Conservation (phyloP, 2,888 invertebrate genomes). For the Encarsia formosa region DNA sequence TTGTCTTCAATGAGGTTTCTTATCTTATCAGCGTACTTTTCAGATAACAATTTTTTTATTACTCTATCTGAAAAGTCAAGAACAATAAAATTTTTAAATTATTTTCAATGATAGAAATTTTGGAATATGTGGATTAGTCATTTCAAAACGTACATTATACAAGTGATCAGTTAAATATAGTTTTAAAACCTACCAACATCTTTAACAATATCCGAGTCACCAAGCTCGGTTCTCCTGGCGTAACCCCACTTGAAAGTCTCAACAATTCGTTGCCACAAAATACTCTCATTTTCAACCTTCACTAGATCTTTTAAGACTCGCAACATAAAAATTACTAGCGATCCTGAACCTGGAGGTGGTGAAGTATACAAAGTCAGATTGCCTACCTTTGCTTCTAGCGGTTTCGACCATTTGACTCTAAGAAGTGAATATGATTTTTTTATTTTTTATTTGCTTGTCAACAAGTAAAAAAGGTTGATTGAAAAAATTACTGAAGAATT, state of each 20-base stretch:
- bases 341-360: slow-evolving; percentile 84
- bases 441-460: too few relatives aligned
- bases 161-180: too few relatives aligned
- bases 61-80: slow-evolving; percentile 35
- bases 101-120: too few relatives aligned
- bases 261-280: slow-evolving; percentile 77
- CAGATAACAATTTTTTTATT: slow-evolving; percentile 58
- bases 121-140: too few relatives aligned
- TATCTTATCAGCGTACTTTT: slow-evolving; percentile 58
- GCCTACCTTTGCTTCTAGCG: slow-evolving; percentile 57
- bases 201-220: slow-evolving; percentile 71
- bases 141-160: too few relatives aligned
- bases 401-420: slow-evolving; percentile 64
- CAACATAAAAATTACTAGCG: slow-evolving; percentile 74
- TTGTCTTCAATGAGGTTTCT: slow-evolving; percentile 63
- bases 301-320: slow-evolving; percentile 71
- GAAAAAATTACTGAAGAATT: too few relatives aligned
- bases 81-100: too few relatives aligned
- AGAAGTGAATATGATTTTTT: too few relatives aligned
- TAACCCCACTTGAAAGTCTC: slow-evolving; percentile 93
- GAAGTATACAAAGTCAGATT: slow-evolving; percentile 71
- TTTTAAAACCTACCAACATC: too few relatives aligned
- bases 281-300: slow-evolving; percentile 57
- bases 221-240: slow-evolving; percentile 79
- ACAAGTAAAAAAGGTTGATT: too few relatives aligned